Percentiles rank a stretch among this genome's conserved stretches.
Conservation (phyloP, 1,140 invertebrate species). For the Drosophila obscura region DNA sequence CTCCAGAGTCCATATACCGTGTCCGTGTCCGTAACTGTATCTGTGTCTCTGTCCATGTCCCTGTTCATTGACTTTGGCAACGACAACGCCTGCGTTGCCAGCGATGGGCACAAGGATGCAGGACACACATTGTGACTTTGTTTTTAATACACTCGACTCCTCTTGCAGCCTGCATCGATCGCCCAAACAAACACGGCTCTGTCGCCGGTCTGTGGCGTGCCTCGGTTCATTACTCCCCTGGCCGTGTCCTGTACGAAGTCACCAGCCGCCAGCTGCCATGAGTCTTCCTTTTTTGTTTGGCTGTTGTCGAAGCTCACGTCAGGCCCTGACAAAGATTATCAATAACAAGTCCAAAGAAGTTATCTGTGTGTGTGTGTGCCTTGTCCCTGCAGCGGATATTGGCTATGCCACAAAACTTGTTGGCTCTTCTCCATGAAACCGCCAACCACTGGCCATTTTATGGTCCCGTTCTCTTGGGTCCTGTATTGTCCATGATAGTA, state of each 20-base stretch:
- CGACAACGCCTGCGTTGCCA: slow-evolving; percentile 22
- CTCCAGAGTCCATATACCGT: slow-evolving; percentile 3
- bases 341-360: slow-evolving; percentile 63
- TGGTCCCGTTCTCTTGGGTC: slow-evolving; percentile 4
- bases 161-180: slow-evolving; percentile 58
- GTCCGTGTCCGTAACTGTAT: slow-evolving; percentile 33
- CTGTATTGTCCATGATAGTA: background rate
- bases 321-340: slow-evolving; percentile 73
- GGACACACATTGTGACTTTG: slow-evolving; percentile 75
- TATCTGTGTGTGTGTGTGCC: slow-evolving; percentile 28
- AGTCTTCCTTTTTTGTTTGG: slow-evolving; percentile 38
- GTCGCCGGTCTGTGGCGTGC: slow-evolving; percentile 53
- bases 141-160: slow-evolving; percentile 78
- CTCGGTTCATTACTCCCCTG: slow-evolving; percentile 72
- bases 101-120: slow-evolving; percentile 49
- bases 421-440: slow-evolving; percentile 10
- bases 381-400: slow-evolving; percentile 68
- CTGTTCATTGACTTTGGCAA: slow-evolving; percentile 80
- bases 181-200: slow-evolving; percentile 71
- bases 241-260: slow-evolving; percentile 31
- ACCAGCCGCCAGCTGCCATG: slow-evolving; percentile 28
- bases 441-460: background rate
- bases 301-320: slow-evolving; percentile 43
- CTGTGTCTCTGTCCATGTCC: slow-evolving; percentile 36
- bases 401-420: slow-evolving; percentile 42